Conservation (phyloP, 2,888 invertebrate species). For the Pheosia gnoma region DNA sequence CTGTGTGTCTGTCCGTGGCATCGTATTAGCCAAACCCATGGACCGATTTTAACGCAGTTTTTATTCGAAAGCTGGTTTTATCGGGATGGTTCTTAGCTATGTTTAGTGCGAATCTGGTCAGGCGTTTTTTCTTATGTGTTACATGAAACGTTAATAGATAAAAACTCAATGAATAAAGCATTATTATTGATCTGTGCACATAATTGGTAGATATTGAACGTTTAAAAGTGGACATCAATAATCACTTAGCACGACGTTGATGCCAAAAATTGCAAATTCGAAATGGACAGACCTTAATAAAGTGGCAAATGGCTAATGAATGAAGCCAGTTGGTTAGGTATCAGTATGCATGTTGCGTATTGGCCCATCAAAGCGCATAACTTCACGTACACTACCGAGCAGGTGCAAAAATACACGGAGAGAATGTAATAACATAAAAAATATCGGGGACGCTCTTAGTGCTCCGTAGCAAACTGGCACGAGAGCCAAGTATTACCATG, state of each 20-base stretch:
- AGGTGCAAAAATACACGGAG: slow-evolving; percentile 54
- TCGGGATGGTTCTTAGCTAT: too few relatives aligned
- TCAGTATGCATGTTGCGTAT: slow-evolving; percentile 55
- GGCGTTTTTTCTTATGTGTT: neutral
- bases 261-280: slow-evolving; percentile 14
- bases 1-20: too few relatives aligned
- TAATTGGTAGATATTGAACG: slow-evolving; percentile 1
- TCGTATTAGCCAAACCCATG: too few relatives aligned
- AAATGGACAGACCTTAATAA: slow-evolving; percentile 14
- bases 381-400: slow-evolving; percentile 51
- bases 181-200: neutral
- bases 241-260: neutral
- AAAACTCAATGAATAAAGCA: neutral
- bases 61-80: too few relatives aligned
- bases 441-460: neutral
- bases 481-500: too few relatives aligned
- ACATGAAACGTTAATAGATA: neutral
- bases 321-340: slow-evolving; percentile 20
- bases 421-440: slow-evolving; percentile 23
- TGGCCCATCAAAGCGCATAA: slow-evolving; percentile 50
- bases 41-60: too few relatives aligned
- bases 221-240: slow-evolving; percentile 8
- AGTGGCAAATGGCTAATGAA: slow-evolving; percentile 22
- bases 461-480: too few relatives aligned
- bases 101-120: too few relatives aligned